Evolutionary conservation across 2,113 vertebrate species (phyloP).

Genomic region (Pluvialis apricaria): DNA sequence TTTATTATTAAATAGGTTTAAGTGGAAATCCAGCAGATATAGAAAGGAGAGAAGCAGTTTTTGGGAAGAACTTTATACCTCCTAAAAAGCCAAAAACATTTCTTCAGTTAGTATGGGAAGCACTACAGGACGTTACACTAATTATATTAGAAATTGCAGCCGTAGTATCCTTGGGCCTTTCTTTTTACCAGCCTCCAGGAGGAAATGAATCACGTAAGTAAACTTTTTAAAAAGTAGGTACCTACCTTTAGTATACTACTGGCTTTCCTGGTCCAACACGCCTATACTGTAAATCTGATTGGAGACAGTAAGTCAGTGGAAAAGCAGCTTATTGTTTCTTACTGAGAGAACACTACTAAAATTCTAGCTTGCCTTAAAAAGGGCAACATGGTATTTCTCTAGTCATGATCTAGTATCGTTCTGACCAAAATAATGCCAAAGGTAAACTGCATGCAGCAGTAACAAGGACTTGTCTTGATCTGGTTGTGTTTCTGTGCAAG

Average conservation of each 20-base stretch:
- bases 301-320: background rate
- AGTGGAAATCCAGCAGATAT: conserved; percentile 94
- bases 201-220: conserved; percentile 86
- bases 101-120: conserved; percentile 99
- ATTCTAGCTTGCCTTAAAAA: background rate
- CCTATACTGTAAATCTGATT: background rate
- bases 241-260: background rate
- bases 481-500: background rate
- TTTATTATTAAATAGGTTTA: conserved; percentile 82
- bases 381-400: background rate
- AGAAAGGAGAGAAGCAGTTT: conserved; percentile 92
- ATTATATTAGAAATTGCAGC: conserved; percentile 99
- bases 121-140: conserved; percentile 98
- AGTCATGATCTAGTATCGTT: background rate
- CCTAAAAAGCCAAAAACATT: conserved; percentile 99
- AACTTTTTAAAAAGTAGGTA: background rate
- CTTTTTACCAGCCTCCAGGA: conserved; percentile 97
- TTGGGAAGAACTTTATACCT: conserved; percentile 98
- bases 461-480: background rate
- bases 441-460: background rate
- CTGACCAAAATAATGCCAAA: background rate
- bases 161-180: conserved; percentile 98
- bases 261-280: background rate
- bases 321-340: background rate
- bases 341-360: background rate